Conservation (phyloP, 2,888 invertebrate genomes). For the Crioceris asparagi region DNA sequence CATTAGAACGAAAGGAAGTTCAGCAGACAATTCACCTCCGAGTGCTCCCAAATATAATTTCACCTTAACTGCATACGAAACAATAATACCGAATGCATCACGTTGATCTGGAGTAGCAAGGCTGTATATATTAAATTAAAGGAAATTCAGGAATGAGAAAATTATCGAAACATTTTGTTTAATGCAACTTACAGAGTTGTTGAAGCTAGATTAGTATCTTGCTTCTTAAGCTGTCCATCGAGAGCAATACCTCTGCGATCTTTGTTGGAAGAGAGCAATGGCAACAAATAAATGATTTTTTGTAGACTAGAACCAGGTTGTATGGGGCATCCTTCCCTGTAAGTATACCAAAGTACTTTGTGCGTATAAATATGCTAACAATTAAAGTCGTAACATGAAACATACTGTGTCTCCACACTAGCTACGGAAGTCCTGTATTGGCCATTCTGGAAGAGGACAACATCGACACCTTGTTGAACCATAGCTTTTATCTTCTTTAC, state of each 20-base stretch:
- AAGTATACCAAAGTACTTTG: conserved; percentile 12
- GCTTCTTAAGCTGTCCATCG: conserved; percentile 78
- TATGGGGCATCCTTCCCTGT: conserved; percentile 79
- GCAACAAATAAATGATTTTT: conserved; percentile 78
- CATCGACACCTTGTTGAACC: conserved; percentile 91
- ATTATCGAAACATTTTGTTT: background rate
- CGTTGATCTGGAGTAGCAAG: conserved; percentile 69
- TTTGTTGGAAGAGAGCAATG: conserved; percentile 64
- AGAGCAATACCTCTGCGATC: conserved; percentile 84
- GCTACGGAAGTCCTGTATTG: conserved; percentile 87
- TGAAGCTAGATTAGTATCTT: conserved; percentile 79
- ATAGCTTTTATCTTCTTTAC: conserved; percentile 92
- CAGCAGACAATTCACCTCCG: conserved; percentile 85
- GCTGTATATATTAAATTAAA: too few relatives aligned
- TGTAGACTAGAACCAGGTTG: conserved; percentile 79
- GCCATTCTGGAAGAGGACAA: conserved; percentile 90
- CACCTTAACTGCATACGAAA: conserved; percentile 91
- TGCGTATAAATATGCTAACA: background rate
- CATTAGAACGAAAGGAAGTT: conserved; percentile 85
- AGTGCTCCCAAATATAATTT: conserved; percentile 88
- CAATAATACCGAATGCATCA: conserved; percentile 90
- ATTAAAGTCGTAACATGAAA: conserved; percentile 21
- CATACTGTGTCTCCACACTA: conserved; percentile 80
- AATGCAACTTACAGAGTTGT: conserved; percentile 67
- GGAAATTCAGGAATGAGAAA: background rate